Base-by-base conservation (phyloP, 92 coral and sea anemone genomes). In the Chrysogorgia sp. region DNA sequence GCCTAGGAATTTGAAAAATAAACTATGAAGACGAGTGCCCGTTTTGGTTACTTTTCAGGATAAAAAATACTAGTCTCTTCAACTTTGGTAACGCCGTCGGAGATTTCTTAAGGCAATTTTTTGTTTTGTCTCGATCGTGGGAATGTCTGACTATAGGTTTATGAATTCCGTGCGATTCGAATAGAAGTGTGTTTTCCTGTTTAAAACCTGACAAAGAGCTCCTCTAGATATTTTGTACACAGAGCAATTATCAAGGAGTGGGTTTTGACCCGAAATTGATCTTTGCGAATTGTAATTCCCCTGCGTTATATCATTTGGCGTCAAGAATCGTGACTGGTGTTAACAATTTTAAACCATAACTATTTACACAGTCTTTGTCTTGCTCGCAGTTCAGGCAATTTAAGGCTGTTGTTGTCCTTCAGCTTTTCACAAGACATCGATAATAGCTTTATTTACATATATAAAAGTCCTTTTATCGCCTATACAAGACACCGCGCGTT, bases 391-490 rank as follows among this genome's bases (percentile, higher is more conserved):
- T 32, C 31, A 52, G 59, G 14, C 65, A 72, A 72, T 72, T 72
- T 72, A 56, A 55, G 48, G 65, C 35, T 72, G 79, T 72, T 72
- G 65, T 72, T 72, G 40, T 72, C 62, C 34, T 40, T 40, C 55
- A 72, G 55, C 29, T 72, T 72, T 72, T 55, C 64, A 64, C 53
- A 72, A 72, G 79, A 58, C 33, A 55, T 65, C 59, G 79, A 72
- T 72, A 72, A 72, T 72, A 65, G 79, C 49, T 72, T 72, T 72
- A 72, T 72, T 72, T 72, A 72, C 79, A 72, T 72, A 72, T 34
- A 72, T 72, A 72, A 72, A 72, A 72, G 79, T 72, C 79, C 65
- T 72, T 72, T 72, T 72, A 72, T 72, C 79, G 65, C 62, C 30
- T n/a, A 15, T 29, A 72, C 79, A 72, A 72, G 55, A 72, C 65